phyloP scores from a whole-genome alignment of 2,888 invertebrate genomes.

The Drosophila antonietae region DNA sequence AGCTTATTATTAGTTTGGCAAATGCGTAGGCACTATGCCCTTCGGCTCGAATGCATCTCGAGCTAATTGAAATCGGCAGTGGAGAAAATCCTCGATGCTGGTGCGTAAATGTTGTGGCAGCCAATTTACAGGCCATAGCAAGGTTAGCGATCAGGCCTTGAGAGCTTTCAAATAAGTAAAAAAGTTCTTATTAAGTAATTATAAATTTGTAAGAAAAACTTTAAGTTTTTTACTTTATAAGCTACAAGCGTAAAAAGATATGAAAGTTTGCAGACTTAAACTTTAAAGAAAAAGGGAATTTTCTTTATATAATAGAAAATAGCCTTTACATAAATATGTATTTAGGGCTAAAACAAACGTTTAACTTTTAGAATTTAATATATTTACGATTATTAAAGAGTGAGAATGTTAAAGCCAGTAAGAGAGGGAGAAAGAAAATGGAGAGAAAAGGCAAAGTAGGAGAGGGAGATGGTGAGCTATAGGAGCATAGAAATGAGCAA shows the following conservation, averaged over 20 bases:
- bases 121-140: neutral
- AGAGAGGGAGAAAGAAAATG: neutral
- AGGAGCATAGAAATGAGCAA: neutral
- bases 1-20: conserved; percentile 53
- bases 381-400: neutral
- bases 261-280: neutral
- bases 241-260: neutral
- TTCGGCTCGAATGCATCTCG: conserved; percentile 6
- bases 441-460: neutral
- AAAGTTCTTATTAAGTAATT: conserved; percentile 1
- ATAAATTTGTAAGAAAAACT: neutral
- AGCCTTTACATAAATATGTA: neutral
- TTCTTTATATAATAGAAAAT: neutral
- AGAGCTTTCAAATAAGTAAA: neutral
- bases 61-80: conserved; percentile 2
- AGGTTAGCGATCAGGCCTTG: neutral
- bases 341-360: neutral
- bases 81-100: neutral
- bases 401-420: neutral
- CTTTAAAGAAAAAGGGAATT: neutral
- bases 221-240: neutral
- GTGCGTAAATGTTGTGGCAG: neutral
- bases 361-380: neutral
- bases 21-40: conserved; percentile 25
- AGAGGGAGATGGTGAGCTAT: neutral